phyloP scores from a whole-genome alignment of 2,113 vertebrate genomes.

The Nanger granti region DNA sequence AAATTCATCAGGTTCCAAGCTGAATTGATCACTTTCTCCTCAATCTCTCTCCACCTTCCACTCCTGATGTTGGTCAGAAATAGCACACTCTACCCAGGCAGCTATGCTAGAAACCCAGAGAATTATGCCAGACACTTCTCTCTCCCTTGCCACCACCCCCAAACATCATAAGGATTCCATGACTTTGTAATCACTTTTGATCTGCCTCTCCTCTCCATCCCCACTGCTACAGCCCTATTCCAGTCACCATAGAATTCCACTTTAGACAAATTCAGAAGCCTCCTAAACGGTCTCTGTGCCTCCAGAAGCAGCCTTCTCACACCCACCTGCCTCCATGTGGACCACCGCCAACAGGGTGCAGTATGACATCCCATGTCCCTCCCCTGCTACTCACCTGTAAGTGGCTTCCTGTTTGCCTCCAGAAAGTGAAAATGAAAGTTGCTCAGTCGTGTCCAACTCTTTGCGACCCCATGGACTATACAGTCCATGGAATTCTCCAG shows the following conservation, averaged over 20 bases:
- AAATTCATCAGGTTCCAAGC: background rate
- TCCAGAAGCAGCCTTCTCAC: background rate
- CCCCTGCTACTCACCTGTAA: background rate
- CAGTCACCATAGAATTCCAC: background rate
- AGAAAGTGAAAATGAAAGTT: background rate
- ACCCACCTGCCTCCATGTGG: background rate
- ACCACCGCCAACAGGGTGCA: background rate
- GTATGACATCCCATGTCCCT: background rate
- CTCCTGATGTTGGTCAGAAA: background rate
- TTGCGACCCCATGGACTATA: background rate
- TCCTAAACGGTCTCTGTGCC: background rate
- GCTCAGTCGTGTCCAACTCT: background rate
- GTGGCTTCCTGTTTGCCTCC: background rate
- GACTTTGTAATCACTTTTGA: background rate
- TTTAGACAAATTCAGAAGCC: background rate
- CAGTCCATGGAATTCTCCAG: background rate
- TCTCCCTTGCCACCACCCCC: background rate
- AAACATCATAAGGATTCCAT: background rate
- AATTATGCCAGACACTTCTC: background rate
- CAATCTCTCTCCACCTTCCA: background rate
- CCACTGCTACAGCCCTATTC: background rate
- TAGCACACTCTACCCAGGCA: background rate
- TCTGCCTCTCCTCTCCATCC: background rate
- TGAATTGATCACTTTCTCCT: background rate
- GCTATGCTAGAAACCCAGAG: background rate